phyloP scores from a whole-genome alignment of 2,888 invertebrate genomes.

The Leptopilina myrica region DNA sequence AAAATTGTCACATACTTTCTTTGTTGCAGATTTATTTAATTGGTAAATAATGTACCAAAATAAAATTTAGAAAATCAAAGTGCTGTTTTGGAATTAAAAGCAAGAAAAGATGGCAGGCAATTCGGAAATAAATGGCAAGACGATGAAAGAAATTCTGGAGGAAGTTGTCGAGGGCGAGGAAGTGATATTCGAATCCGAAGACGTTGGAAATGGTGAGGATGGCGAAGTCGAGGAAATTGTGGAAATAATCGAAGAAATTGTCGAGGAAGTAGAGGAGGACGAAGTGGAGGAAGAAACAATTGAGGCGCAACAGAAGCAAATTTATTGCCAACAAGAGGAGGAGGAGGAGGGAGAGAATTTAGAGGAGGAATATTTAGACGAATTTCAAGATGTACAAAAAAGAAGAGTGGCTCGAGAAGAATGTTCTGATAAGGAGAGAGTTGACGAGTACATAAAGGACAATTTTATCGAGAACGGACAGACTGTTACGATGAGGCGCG shows the following conservation, averaged over 20 bases:
- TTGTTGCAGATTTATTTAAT: not conserved
- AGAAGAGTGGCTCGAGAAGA: not conserved
- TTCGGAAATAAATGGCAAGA: slow-evolving; percentile 54
- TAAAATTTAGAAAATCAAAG: not conserved
- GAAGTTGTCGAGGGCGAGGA: slow-evolving; percentile 64
- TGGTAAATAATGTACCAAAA: not conserved
- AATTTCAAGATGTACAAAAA: slow-evolving; percentile 9
- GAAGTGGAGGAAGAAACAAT: slow-evolving; percentile 41
- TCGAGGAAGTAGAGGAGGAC: slow-evolving; percentile 62
- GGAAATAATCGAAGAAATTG: slow-evolving; percentile 70
- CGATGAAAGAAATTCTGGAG: slow-evolving; percentile 60
- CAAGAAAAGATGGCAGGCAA: slow-evolving; percentile 56
- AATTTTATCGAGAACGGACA: slow-evolving; percentile 7
- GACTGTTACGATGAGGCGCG: not conserved
- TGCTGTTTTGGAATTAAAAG: not conserved
- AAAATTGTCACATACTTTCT: not conserved
- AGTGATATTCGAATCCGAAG: slow-evolving; percentile 67
- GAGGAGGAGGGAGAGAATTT: slow-evolving; percentile 29
- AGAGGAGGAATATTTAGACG: slow-evolving; percentile 23
- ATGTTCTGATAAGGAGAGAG: slow-evolving; percentile 17
- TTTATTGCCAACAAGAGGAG: not conserved
- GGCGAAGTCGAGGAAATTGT: slow-evolving; percentile 69
- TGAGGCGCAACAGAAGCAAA: slow-evolving; percentile 6
- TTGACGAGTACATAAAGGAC: slow-evolving; percentile 12
- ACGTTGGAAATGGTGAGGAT: slow-evolving; percentile 61